Evolutionary conservation across 2,888 invertebrate species (phyloP), one percentile per base, ranked within the genome.

Genomic region (Silvanus unidentatus): DNA sequence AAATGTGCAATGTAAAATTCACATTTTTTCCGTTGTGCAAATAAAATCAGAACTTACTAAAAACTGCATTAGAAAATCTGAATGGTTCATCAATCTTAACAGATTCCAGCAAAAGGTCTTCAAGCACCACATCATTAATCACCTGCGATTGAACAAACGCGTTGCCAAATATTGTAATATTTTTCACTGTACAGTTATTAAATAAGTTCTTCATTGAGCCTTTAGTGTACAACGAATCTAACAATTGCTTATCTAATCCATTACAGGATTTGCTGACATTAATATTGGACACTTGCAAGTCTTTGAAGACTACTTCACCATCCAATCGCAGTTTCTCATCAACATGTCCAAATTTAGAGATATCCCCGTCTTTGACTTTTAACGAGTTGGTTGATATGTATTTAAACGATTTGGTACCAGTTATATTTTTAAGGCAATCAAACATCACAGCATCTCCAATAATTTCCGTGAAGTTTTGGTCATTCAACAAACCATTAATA

Each of bases 51-150:
- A n/a, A 44, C 10, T 28, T 35, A 34, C 28, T 37, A 37, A 37
- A 35, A 11, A 15, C 34, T 22, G 27, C 39, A 12, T 28, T 34
- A 22, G 34, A 14, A 30, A 12, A 30, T 16, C 27, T 34, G 22
- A 14, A 37, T 16, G 32, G 54, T 48, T 74, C 72, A 40, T 73
- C 64, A 2, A 68, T 57, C 55, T 68, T 71, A 5, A 75, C 61
- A 1, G 67, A 61, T 44, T 72, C 66, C 2, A 64, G 52, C 8
- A 63, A 48, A 41, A 77, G 58, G 16, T 68, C 53, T 8, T 48
- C 43, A 8, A 76, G 42, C 55, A 69, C 54, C 4, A 72, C 45
- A 27, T 62, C 51, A 50, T 75, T 75, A 22, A 77, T 65, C 22
- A 47, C 63, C n/a, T 70, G 69, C 1, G 58, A 65, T 16, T 57